Percentiles rank a stretch among this genome's conserved stretches.
Conservation (phyloP, 2,797 vertebrate genomes). For the Gallinago stenura region DNA sequence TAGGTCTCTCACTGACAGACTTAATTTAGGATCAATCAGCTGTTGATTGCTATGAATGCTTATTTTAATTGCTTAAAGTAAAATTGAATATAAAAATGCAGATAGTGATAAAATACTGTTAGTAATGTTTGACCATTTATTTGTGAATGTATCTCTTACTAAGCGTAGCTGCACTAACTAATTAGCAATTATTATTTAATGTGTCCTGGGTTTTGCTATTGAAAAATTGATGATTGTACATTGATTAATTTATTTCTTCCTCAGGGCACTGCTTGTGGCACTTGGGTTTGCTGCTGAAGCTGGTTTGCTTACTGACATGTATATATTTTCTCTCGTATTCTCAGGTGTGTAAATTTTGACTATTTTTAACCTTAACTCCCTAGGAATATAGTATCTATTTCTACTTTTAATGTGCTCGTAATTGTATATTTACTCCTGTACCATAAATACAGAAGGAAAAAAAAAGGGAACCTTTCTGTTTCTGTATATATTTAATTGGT, state of each 20-base stretch:
- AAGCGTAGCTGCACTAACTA: neutral
- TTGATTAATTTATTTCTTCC: constrained; percentile 49
- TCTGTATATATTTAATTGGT: neutral
- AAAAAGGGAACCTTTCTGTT: neutral
- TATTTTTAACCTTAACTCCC: neutral
- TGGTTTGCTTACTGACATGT: constrained; percentile 87
- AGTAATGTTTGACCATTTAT: neutral
- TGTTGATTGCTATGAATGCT: neutral
- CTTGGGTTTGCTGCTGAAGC: constrained; percentile 88
- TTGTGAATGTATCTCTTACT: neutral
- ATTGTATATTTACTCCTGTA: neutral
- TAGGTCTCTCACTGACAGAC: neutral
- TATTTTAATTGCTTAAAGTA: neutral
- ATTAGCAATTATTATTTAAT: neutral
- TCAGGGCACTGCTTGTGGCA: constrained; percentile 92
- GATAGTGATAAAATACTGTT: neutral
- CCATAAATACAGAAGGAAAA: neutral
- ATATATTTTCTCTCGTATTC: constrained; percentile 93
- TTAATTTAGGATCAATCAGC: neutral
- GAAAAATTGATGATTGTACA: neutral
- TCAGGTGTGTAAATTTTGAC: constrained; percentile 83
- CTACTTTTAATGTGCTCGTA: neutral
- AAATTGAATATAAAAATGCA: neutral
- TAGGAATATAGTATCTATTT: neutral
- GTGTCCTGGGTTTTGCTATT: neutral